phyloP scores from a whole-genome alignment of 2,113 vertebrate species.

The Esox niger region DNA sequence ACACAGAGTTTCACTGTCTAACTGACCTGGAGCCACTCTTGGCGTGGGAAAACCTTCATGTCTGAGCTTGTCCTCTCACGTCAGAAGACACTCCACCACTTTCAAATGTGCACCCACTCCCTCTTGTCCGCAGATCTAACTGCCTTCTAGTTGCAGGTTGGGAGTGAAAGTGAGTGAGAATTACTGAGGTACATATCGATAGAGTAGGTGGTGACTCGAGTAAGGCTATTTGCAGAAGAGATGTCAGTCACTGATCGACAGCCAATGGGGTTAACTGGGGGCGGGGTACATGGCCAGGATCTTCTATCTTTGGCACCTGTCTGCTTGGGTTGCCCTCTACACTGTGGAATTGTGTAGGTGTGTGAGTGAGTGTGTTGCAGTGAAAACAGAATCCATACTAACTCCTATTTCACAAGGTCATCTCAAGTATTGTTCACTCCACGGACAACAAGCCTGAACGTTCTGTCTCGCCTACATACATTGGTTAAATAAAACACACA shows the following conservation, averaged over 20 bases:
- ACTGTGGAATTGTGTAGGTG: neutral
- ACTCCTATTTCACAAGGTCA: neutral
- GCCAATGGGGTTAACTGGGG: conserved; percentile 38
- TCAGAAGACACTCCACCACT: neutral
- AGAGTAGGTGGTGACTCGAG: neutral
- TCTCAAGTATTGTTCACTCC: too few species aligned
- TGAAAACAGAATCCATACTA: neutral
- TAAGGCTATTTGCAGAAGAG: neutral
- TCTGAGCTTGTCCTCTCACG: neutral
- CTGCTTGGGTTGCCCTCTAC: too few species aligned
- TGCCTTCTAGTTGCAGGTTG: neutral
- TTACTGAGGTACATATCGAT: neutral
- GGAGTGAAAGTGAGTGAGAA: neutral
- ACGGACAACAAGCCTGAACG: too few species aligned
- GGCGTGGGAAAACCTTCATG: conserved; percentile 15
- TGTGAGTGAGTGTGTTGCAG: neutral
- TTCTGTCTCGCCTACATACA: too few species aligned
- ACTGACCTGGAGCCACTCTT: conserved; percentile 49
- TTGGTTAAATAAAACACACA: too few species aligned
- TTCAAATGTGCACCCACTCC: neutral
- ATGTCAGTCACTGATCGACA: neutral
- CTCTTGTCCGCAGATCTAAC: neutral
- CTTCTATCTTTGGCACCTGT: conserved; percentile 19
- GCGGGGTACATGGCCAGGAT: neutral
- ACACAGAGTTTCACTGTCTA: conserved; percentile 16